phyloP scores from a whole-genome alignment of 2,888 invertebrate species.

The Patella ulyssiponensis region DNA sequence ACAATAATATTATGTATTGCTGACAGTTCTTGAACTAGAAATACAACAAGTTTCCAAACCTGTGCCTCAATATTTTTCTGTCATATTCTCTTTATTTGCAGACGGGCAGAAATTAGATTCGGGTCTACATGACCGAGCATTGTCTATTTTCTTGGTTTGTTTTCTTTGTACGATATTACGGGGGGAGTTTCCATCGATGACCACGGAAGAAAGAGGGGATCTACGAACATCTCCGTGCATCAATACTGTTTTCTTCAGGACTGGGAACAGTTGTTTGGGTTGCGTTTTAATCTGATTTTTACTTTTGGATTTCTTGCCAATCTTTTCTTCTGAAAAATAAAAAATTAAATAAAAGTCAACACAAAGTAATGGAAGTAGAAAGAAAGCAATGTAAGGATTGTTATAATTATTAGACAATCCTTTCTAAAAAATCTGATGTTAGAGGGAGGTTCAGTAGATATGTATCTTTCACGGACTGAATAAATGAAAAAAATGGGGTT shows the following conservation, averaged over 20 bases:
- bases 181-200: constrained; percentile 57
- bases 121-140: constrained; percentile 40
- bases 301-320: constrained; percentile 28
- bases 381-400: too few relatives aligned
- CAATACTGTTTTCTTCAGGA: neutral
- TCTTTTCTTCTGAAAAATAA: neutral
- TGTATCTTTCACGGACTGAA: too few relatives aligned
- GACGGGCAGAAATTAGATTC: constrained; percentile 27
- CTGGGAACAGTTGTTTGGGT: constrained; percentile 54
- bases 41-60: too few relatives aligned
- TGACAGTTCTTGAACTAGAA: too few relatives aligned
- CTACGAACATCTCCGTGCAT: constrained; percentile 41
- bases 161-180: constrained; percentile 55
- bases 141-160: constrained; percentile 50
- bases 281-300: constrained; percentile 39
- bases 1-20: too few relatives aligned
- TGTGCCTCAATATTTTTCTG: too few relatives aligned
- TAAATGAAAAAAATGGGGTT: too few relatives aligned
- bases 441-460: neutral
- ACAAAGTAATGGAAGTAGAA: too few relatives aligned
- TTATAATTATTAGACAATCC: neutral
- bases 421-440: neutral
- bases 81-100: constrained; percentile 25
- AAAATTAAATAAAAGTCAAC: too few relatives aligned
- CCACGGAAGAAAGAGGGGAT: constrained; percentile 51